phyloP scores from a whole-genome alignment of 1,140 invertebrate genomes.

The Drosophila arizonae region DNA sequence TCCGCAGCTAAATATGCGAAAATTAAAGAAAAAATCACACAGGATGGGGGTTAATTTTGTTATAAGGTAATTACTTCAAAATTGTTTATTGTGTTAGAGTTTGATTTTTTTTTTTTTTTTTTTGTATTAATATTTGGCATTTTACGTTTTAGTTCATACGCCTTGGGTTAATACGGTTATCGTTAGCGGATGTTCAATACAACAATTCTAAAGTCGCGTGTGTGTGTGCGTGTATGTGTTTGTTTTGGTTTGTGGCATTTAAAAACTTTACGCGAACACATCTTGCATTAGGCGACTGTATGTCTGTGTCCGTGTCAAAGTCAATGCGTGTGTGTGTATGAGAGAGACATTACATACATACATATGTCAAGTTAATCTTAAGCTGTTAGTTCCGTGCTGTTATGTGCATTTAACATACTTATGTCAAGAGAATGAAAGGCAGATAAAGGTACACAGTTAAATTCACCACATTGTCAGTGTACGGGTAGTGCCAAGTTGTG shows the following conservation, averaged over 20 bases:
- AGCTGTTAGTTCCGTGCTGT: conserved; percentile 15
- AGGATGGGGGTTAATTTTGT: conserved; percentile 17
- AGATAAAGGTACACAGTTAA: conserved; percentile 1
- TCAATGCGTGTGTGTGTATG: neutral
- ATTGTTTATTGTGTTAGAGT: conserved; percentile 5
- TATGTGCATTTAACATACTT: conserved; percentile 16
- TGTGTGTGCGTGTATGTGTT: neutral
- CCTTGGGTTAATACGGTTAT: conserved; percentile 43
- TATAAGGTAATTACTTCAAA: neutral
- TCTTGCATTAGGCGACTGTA: conserved; percentile 19
- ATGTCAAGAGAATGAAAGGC: neutral
- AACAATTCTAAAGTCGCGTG: conserved; percentile 9
- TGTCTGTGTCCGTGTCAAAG: neutral
- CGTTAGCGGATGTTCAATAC: conserved; percentile 25
- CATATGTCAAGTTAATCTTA: neutral
- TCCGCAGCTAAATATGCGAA: conserved; percentile 86
- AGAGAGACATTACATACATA: neutral
- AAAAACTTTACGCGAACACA: conserved; percentile 25
- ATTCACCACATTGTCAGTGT: conserved; percentile 1
- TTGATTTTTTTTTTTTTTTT: conserved; percentile 9
- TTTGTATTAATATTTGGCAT: conserved; percentile 8
- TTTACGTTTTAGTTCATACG: conserved; percentile 40
- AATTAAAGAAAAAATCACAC: conserved; percentile 22
- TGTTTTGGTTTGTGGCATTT: neutral
- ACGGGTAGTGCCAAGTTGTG: neutral